Conservation (phyloP, 2,113 vertebrate species). For the human (Homo sapiens) region GRCh38 chr14:78812501-78813000, state of each 20-base stretch:
- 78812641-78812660: background rate
- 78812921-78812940: background rate
- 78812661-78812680: background rate
- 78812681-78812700: background rate
- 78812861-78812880: background rate
- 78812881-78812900: background rate
- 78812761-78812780: background rate
- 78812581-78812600: background rate
- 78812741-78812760: background rate
- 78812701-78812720: background rate
- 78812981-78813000: background rate
- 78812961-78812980: background rate
- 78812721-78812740: background rate
- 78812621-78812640: background rate
- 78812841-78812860: background rate
- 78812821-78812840: background rate
- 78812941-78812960: background rate
- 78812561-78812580: background rate
- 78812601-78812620: background rate
- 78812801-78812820: conserved; percentile 36
- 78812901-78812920: background rate
- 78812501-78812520: background rate
- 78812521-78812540: background rate
- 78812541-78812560: background rate
- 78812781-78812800: background rate